These are phyloP conservation scores for Ryuthela nishihirai DNA, from an alignment of 2,888 invertebrate genomes.

Conservation along the genomic window DNA sequence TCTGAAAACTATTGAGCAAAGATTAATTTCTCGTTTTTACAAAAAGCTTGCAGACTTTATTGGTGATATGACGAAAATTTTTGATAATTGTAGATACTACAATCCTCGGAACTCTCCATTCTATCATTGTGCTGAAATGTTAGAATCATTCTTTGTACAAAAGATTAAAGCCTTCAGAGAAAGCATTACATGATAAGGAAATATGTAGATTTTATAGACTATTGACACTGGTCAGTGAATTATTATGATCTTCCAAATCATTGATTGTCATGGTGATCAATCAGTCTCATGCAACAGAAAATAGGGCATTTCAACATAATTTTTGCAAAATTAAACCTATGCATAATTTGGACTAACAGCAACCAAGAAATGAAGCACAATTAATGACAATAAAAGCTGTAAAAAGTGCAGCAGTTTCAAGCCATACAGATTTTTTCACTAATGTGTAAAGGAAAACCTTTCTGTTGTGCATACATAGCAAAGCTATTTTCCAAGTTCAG, in stretches of 20 bases:
- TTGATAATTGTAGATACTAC: slow-evolving; percentile 97
- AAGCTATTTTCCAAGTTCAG: no score
- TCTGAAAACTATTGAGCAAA: slow-evolving; percentile 83
- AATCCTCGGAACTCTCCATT: slow-evolving; percentile 94
- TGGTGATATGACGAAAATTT: slow-evolving; percentile 96
- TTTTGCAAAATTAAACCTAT: no score
- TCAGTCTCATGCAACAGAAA: neutral
- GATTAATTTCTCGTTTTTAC: slow-evolving; percentile 77
- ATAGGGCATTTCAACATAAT: no score
- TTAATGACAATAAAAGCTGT: no score
- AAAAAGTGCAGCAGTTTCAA: no score
- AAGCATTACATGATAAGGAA: slow-evolving; percentile 38
- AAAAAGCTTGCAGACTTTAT: slow-evolving; percentile 89
- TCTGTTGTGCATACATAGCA: no score
- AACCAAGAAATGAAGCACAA: slow-evolving; percentile 2
- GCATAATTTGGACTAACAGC: no score
- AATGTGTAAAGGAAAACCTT: no score
- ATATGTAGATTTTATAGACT: neutral
- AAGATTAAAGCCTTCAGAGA: slow-evolving; percentile 60
- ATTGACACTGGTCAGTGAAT: neutral
- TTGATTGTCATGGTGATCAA: no score
- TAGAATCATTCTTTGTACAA: slow-evolving; percentile 93
- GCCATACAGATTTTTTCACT: no score
- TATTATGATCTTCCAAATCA: no score
- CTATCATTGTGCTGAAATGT: slow-evolving; percentile 90